These are phyloP conservation scores for Pristionchus mayeri DNA, from an alignment of 2,888 invertebrate genomes.

Conservation along the genomic window DNA sequence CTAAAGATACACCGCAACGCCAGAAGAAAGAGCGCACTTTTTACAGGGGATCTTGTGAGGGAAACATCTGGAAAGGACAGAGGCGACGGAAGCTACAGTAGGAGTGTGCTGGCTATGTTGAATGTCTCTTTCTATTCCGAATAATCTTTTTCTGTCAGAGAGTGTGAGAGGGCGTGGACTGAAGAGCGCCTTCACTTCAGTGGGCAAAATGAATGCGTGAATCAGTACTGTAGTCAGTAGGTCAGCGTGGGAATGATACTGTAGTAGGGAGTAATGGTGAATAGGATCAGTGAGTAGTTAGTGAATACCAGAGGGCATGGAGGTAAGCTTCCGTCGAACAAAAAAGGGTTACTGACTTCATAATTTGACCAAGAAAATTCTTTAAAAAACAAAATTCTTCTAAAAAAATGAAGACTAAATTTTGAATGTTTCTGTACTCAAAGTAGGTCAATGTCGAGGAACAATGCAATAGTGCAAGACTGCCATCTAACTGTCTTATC, in stretches of 20 bases:
- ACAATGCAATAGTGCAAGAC: background rate
- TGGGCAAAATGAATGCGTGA: slow-evolving; percentile 10
- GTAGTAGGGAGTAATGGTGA: background rate
- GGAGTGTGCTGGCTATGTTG: too few relatives aligned
- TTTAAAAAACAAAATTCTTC: too few relatives aligned
- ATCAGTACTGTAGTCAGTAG: background rate
- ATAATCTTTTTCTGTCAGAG: background rate
- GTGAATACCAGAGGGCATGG: too few relatives aligned
- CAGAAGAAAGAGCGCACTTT: slow-evolving; percentile 24
- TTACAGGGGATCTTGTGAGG: slow-evolving; percentile 7
- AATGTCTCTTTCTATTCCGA: too few relatives aligned
- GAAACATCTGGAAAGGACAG: slow-evolving; percentile 18
- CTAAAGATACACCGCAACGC: slow-evolving; percentile 35
- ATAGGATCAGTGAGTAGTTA: too few relatives aligned
- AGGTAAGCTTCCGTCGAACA: too few relatives aligned
- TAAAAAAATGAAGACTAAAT: too few relatives aligned
- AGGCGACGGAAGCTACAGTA: slow-evolving; percentile 26
- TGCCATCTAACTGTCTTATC: background rate
- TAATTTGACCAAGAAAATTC: too few relatives aligned
- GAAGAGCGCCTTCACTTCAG: background rate
- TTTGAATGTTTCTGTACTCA: background rate
- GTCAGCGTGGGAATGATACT: background rate
- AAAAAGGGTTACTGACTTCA: too few relatives aligned
- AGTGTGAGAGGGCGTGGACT: background rate
- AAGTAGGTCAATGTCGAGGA: background rate